Evolutionary conservation across 2,888 invertebrate species (phyloP), one percentile per base, ranked within the genome.

Genomic region (Meta bourneti): DNA sequence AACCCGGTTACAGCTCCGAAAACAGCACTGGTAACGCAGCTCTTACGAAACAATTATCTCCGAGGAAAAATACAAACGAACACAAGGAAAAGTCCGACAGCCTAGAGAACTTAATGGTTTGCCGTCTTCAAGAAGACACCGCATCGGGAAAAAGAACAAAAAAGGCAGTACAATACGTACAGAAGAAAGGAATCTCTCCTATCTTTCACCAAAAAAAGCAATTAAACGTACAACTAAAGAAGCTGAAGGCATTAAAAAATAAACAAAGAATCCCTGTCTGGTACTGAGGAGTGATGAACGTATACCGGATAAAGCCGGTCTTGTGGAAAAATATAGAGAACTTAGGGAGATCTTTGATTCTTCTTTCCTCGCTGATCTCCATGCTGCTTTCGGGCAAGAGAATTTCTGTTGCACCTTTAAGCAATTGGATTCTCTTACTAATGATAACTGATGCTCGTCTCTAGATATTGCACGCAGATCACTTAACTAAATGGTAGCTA

Each of bases 241-340:
- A 86, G 20, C 85, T 52, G 78, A 78, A 78, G 85, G 69, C 77
- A 78, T 78, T 86, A 86, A 86, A 78, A 77, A 86, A 13, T 78
- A 86, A 86, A 78, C 75, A 84, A 51, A 78, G 72, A 85, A 20
- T 69, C n/a, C 34, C 54, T 49, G 49, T 78, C 70, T 70, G 51
- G 20, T 49, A 49, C 61, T 61, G 19, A 51, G 69, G 70, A 78
- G 34, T 5, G 77, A 70, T 86, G 78, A 51, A n/a, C 75, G 34
- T 48, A 52, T 75, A 74, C 72, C 48, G 11, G 80, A 61, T 61
- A 61, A 49, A 49, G 69, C 81, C 34, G 61, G 34, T 61, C 79
- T 79, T 11, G 51, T 49, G 20, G 79, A 49, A 79, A 61, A 34
- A 54, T 61, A 61, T 61, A 11, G 11, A 61, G 61, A 61, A 61